Evolutionary conservation across 2,888 invertebrate species (phyloP).

Genomic region (Lycia hirtaria): DNA sequence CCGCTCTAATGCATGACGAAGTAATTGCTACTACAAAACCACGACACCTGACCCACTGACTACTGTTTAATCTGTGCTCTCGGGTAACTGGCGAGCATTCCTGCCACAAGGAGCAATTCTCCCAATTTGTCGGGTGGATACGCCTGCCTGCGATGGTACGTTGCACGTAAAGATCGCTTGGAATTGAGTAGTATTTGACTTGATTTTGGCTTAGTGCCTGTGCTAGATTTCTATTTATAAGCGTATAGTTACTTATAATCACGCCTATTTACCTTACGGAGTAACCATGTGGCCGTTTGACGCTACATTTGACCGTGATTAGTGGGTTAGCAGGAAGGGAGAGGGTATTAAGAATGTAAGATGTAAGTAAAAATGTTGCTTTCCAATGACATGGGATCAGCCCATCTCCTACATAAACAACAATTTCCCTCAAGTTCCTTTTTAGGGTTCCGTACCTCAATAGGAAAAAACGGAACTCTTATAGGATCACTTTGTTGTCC

Average conservation of each 20-base stretch:
- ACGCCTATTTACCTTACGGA: too few relatives aligned
- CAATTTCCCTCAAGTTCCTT: too few relatives aligned
- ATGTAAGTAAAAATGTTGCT: too few relatives aligned
- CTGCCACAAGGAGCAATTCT: slow-evolving; percentile 59
- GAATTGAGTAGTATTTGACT: slow-evolving; percentile 40
- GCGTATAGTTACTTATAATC: neutral
- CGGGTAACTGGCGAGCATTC: slow-evolving; percentile 23
- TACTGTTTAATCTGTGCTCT: slow-evolving; percentile 16
- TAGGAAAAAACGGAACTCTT: too few relatives aligned
- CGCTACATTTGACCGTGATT: too few relatives aligned
- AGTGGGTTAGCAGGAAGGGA: too few relatives aligned
- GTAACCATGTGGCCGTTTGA: too few relatives aligned
- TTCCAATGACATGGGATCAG: too few relatives aligned
- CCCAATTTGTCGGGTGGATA: slow-evolving; percentile 72
- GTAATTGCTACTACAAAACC: slow-evolving; percentile 15
- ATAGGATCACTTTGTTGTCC: too few relatives aligned
- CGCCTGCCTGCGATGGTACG: slow-evolving; percentile 63
- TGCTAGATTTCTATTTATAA: neutral
- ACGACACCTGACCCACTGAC: slow-evolving; percentile 23
- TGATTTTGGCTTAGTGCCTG: neutral
- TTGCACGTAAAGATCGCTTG: slow-evolving; percentile 66
- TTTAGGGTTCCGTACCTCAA: too few relatives aligned
- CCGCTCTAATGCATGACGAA: slow-evolving; percentile 3
- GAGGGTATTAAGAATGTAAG: too few relatives aligned
- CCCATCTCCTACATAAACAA: too few relatives aligned